phyloP scores from a whole-genome alignment of 2,888 invertebrate genomes.

The Parasteatoda lunata region DNA sequence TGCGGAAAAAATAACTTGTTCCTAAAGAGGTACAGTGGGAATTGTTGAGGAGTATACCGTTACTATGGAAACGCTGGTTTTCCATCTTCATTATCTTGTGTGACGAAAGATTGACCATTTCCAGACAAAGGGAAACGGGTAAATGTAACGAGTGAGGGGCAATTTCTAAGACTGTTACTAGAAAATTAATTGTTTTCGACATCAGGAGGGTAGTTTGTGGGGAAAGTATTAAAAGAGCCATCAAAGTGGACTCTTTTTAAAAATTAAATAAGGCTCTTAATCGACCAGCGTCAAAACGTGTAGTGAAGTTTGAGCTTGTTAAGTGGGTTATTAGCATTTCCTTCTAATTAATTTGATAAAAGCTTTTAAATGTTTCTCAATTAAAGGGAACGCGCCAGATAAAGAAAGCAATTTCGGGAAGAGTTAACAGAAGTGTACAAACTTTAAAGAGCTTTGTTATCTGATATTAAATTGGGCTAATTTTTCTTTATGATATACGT shows the following conservation, averaged over 20 bases:
- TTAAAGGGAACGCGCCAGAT: no score
- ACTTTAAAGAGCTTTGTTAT: no score
- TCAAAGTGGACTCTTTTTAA: neutral
- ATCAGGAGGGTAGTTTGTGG: neutral
- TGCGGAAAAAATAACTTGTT: constrained; percentile 4
- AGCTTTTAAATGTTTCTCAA: no score
- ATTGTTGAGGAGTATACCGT: neutral
- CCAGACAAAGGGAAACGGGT: neutral
- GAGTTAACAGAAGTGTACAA: no score
- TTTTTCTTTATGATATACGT: no score
- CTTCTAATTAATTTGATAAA: no score
- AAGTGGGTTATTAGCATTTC: no score
- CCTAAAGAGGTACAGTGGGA: neutral
- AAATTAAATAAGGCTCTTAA: neutral
- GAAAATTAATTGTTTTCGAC: no score
- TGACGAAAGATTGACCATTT: constrained; percentile 47
- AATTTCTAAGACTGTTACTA: neutral
- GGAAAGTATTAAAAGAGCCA: neutral
- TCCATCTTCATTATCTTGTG: constrained; percentile 47
- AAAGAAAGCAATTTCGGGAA: no score
- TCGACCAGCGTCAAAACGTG: neutral
- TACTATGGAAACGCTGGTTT: constrained; percentile 30
- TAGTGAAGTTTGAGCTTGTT: no score
- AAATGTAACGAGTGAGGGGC: neutral
- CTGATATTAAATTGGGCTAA: no score